Evolutionary conservation across 2,888 invertebrate species (phyloP), one percentile per base, ranked within the genome.

Genomic region (Ennomos fuscantarius): DNA sequence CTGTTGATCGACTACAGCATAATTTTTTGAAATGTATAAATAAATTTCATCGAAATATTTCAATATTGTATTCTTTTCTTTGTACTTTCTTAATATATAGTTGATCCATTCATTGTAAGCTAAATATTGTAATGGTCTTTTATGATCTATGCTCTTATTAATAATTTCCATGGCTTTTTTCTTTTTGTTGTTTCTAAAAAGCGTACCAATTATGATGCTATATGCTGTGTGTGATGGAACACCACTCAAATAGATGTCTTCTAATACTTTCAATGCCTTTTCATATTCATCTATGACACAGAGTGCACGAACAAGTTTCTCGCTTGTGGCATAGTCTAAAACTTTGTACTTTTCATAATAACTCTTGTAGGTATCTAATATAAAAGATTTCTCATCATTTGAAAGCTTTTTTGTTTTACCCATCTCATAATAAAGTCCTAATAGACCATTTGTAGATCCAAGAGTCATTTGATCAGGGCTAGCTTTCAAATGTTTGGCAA

Each of bases 241-340:
- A 53, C 79, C 67, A 24, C 89, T 88, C 9, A 93, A 41, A 73
- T 93, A 89, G 46, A 94, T 92, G 74, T 94, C 93, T 47, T 95
- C 92, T 24, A 96, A 76, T 10, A 96, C 83, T 64, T 93, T 89
- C 0, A 94, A 50, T 39, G 94, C 93, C 56, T 94, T 93, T 66
- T 91, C 89, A 95, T 96, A 96, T 64, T 94, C 86, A 53, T 91
- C 79, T 8, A 95, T 95, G 13, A 93, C 72, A 64, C 95, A 94
- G 2, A 97, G 76, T 0, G 94, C 96, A 59, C 85, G 82, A 54
- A 96, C 88, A 8, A 95, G 80, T 73, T 85, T 84, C 72, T 95
- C 95, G 69, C 93, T 93, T 12, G 95, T 94, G 2, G 73, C 74
- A 11, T 82, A 81, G 81, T 96, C 96, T 47, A 96, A 76, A 0